Base-by-base conservation (phyloP, 37 sponge, comb jelly and placozoan genomes). In the Haliclona indistincta region DNA sequence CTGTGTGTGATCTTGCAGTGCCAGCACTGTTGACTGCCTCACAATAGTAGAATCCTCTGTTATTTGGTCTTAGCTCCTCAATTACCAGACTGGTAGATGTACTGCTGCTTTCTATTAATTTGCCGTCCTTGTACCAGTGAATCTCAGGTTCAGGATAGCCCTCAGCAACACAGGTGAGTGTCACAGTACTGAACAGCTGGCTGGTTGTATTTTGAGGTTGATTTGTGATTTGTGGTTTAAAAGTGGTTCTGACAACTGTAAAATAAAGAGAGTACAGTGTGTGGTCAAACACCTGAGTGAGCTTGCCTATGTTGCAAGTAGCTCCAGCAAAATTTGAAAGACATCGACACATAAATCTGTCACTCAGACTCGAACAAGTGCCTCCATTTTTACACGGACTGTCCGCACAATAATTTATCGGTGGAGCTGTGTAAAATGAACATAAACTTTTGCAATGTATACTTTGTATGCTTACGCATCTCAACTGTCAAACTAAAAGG, bases 111-210 rank as follows among this genome's bases (percentile, higher is more conserved):
- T 41, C 20, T 2, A 72, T 36, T 22, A 30, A 36, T 19, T 7
- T 13, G 2, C 67, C 56, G 62, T 83, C 84, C 58, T 83, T 83
- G 61, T 61, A 83, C 84, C 84, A 83, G 44, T 19, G 30, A 77
- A 83, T 83, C 6, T 0, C 8, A 3, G 84, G 84, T 23, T 66
- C 47, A 4, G 84, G 84, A 38, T 28, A 47, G 30, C 84, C 84
- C 6, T 36, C 33, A 39, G 55, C 77, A 11, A 25, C 32, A 41
- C 84, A 83, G 34, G 45, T 68, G 22, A 83, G 62, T 32, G n/a
- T 43, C 8, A 25, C 22, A 22, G 42, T 23, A 3, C 3, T 4
- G 25, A 37, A 69, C 47, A 43, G 49, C 26, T 69, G 28, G 51
- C 47, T 30, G 6, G 28, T 43, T 43, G 70, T 69, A 19, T 44